Conservation (phyloP, 2,797 vertebrate genomes). For the Helostoma temminkii region DNA sequence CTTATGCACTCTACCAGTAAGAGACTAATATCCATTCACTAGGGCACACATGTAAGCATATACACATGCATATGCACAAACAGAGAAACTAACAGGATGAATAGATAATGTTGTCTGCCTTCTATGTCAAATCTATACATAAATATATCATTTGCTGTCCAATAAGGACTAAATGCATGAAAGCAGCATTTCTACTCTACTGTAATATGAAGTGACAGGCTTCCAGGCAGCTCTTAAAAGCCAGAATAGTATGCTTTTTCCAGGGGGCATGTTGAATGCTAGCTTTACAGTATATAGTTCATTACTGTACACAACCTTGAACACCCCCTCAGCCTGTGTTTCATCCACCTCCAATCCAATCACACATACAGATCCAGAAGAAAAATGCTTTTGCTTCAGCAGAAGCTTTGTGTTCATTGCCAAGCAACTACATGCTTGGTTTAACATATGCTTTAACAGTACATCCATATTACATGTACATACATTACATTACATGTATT, state of each 20-base stretch:
- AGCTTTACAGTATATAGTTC: slow-evolving; percentile 35
- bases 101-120: slow-evolving; percentile 58
- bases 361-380: neutral
- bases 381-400: slow-evolving; percentile 4
- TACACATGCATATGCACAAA: slow-evolving; percentile 21
- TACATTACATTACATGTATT: slow-evolving; percentile 4
- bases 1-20: slow-evolving; percentile 66
- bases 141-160: slow-evolving; percentile 72
- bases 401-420: slow-evolving; percentile 27
- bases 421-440: slow-evolving; percentile 27
- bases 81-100: slow-evolving; percentile 49
- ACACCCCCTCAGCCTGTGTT: slow-evolving; percentile 26
- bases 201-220: slow-evolving; percentile 79
- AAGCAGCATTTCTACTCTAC: slow-evolving; percentile 58
- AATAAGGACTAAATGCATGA: slow-evolving; percentile 65
- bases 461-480: neutral
- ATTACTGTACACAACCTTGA: slow-evolving; percentile 48
- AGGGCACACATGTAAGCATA: slow-evolving; percentile 22
- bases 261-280: slow-evolving; percentile 34
- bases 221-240: slow-evolving; percentile 64
- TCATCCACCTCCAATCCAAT: slow-evolving; percentile 12
- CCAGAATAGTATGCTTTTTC: slow-evolving; percentile 55
- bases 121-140: slow-evolving; percentile 72
- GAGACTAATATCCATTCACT: slow-evolving; percentile 45
- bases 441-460: slow-evolving; percentile 13